Evolutionary conservation across 2,113 vertebrate genomes (phyloP).

Genomic region (Rhea pennata): DNA sequence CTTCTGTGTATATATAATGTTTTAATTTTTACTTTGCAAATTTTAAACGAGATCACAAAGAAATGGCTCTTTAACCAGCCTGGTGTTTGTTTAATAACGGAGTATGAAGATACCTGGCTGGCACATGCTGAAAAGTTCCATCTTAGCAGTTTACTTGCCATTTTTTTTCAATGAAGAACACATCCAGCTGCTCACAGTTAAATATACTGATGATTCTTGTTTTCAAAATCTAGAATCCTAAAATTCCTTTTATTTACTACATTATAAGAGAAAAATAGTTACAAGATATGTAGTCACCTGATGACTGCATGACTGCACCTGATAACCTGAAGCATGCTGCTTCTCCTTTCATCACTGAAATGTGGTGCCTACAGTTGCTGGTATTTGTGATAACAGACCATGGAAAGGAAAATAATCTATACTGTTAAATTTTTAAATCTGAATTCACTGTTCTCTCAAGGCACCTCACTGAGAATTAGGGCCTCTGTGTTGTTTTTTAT

Average conservation of each 20-base stretch:
- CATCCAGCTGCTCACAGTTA: background rate
- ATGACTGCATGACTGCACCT: background rate
- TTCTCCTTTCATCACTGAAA: constrained; percentile 33
- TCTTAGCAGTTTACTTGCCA: background rate
- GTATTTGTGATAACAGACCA: background rate
- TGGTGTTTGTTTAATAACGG: background rate
- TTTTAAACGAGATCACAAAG: background rate
- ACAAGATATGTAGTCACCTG: background rate
- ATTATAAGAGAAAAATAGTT: constrained; percentile 15
- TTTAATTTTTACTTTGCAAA: background rate
- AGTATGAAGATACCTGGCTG: background rate
- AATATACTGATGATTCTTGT: background rate
- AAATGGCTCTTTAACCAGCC: background rate
- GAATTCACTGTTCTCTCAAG: background rate
- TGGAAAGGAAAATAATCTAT: background rate
- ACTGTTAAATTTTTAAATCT: background rate
- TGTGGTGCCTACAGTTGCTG: background rate
- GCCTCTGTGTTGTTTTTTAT: background rate
- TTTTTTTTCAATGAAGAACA: background rate
- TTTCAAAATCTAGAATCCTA: constrained; percentile 11
- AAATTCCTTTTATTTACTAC: constrained; percentile 25
- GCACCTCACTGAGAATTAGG: background rate
- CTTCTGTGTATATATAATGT: background rate
- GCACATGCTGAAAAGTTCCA: background rate
- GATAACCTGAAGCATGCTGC: background rate